Evolutionary conservation across 2,888 invertebrate species (phyloP).

Genomic region (Aricia artaxerxes): DNA sequence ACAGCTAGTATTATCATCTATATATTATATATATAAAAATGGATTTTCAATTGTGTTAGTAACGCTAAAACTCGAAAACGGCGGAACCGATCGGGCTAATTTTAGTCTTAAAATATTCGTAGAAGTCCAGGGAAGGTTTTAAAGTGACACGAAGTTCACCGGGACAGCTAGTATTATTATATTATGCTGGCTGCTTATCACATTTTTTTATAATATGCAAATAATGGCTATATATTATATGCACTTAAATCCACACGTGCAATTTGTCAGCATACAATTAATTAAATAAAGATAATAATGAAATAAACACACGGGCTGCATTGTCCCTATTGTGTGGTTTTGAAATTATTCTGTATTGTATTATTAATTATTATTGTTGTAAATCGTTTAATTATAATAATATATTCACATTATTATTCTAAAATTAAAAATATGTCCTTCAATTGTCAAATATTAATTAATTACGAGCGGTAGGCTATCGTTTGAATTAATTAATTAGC

Average conservation of each 20-base stretch:
- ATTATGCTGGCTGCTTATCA: no score
- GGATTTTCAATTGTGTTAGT: no score
- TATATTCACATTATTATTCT: background rate
- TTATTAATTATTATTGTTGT: slow-evolving; percentile 8
- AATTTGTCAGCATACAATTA: slow-evolving; percentile 3
- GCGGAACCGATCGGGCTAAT: no score
- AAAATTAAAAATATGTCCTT: slow-evolving; percentile 8
- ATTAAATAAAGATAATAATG: background rate
- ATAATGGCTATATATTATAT: background rate
- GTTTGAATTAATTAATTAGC: background rate
- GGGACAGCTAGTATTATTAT: no score
- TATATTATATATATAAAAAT: no score
- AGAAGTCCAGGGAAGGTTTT: no score
- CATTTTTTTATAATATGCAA: background rate
- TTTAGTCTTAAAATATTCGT: no score
- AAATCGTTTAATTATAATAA: background rate
- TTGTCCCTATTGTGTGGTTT: background rate
- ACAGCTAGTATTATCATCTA: no score
- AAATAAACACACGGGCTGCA: background rate
- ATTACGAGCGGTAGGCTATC: background rate
- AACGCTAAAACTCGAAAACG: no score
- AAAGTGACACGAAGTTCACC: no score
- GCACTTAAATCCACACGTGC: background rate
- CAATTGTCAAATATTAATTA: slow-evolving; percentile 20
- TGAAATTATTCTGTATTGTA: background rate